Evolutionary conservation across 2,113 vertebrate genomes (phyloP).

Genomic region (Melanerpes formicivorus): DNA sequence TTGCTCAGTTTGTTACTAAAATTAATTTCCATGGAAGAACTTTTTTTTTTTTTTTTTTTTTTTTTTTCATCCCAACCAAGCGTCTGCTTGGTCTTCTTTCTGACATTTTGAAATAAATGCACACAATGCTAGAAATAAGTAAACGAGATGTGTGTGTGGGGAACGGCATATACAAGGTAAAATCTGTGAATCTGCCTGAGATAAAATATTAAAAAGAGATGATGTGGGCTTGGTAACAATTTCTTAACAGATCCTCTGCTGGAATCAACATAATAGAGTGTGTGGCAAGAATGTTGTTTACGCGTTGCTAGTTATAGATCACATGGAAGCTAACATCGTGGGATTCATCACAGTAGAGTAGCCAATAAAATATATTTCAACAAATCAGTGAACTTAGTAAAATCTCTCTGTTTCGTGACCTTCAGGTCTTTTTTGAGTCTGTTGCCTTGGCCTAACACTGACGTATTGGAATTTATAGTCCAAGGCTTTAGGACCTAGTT

Average conservation of each 20-base stretch:
- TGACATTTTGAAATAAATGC: slow-evolving; percentile 28
- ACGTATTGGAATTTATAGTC: slow-evolving; percentile 79
- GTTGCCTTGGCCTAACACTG: slow-evolving; percentile 51
- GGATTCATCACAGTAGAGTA: background rate
- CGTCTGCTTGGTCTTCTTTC: background rate
- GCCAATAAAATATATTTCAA: slow-evolving; percentile 24
- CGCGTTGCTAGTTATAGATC: background rate
- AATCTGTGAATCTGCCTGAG: background rate
- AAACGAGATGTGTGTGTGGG: background rate
- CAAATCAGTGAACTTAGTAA: slow-evolving; percentile 7
- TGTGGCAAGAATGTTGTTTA: background rate
- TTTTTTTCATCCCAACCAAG: background rate
- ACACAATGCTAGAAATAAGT: background rate
- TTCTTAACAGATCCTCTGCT: background rate
- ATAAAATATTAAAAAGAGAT: background rate
- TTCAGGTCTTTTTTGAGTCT: slow-evolving; percentile 24
- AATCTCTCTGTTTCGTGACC: slow-evolving; percentile 21
- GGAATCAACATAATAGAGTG: background rate
- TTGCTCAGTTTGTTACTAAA: background rate
- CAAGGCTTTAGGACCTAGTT: slow-evolving; percentile 78
- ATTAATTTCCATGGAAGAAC: background rate
- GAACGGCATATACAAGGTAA: background rate
- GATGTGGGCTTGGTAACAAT: background rate
- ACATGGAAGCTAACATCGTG: background rate
- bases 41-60: accelerated